These are phyloP conservation scores for Phlogophora meticulosa DNA, from an alignment of 2,888 invertebrate genomes.

Conservation along the genomic window DNA sequence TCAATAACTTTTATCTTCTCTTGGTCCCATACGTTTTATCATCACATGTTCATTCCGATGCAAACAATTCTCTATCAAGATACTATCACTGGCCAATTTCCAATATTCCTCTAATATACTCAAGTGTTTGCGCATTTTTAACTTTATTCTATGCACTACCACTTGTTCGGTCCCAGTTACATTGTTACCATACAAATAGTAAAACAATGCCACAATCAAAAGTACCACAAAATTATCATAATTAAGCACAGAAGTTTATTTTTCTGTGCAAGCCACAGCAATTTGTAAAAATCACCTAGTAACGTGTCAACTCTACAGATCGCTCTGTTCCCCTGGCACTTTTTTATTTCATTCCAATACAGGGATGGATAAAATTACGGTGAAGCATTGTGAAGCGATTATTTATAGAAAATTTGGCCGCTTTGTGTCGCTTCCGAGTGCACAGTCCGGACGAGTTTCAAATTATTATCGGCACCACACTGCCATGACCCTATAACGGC, in stretches of 20 bases:
- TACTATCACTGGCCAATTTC: background rate
- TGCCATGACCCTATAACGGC: slow-evolving; percentile 79
- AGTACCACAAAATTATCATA: background rate
- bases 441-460: slow-evolving; percentile 77
- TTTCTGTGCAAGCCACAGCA: background rate
- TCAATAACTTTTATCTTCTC: too few species aligned
- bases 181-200: background rate
- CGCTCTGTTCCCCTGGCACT: slow-evolving; percentile 73
- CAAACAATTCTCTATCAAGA: background rate
- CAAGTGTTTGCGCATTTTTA: too few species aligned
- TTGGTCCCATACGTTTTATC: background rate
- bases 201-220: background rate
- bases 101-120: background rate
- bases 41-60: background rate
- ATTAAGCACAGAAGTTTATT: background rate
- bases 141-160: background rate
- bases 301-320: slow-evolving; percentile 74
- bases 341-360: slow-evolving; percentile 89
- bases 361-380: slow-evolving; percentile 89
- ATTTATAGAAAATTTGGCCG: slow-evolving; percentile 90
- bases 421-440: slow-evolving; percentile 87
- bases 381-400: slow-evolving; percentile 87
- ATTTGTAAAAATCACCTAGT: slow-evolving; percentile 26
- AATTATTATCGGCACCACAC: slow-evolving; percentile 77
- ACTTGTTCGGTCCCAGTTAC: background rate